Base-by-base conservation (phyloP, 1,140 invertebrate species). In the Eriocheir sinensis region DNA sequence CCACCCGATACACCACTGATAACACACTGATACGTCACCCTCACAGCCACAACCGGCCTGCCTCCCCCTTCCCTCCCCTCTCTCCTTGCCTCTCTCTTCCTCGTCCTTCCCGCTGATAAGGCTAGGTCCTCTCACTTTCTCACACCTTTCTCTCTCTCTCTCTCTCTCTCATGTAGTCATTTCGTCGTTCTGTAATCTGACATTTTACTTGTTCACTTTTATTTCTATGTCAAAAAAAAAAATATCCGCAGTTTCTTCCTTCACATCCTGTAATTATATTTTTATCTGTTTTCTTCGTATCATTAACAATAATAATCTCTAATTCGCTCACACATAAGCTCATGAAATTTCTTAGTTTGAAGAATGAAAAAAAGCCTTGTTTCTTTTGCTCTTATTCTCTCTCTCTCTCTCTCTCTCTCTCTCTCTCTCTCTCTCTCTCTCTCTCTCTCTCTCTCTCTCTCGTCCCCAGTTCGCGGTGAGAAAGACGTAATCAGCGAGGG, bases 1-100 rank as follows among this genome's bases (percentile, higher is more conserved):
- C 38, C 86, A 27, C 86, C 3, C 44, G 86, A 89, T 89, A 89
- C 34, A 40, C 86, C 34, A 21, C 40, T 89, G 86, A 89, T 89
- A 89, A 89, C 86, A 44, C 38, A 27, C 44, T 89, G 86, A 89
- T 89, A 89, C 86, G 86, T 89, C 86, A 89, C 86, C 86, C 38
- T 72, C 60, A 72, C 60, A 72, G 60, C 60, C 60, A 21, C 6
- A n/a, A 72, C 60, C 60, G 27, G 44, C 36, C 38, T 27, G 38
- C 30, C 86, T 89, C 86, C 30, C 12, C 40, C 86, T 27, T 32
- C 0, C 86, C 44, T 44, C 44, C 40, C 0, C 34, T 86, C 34
- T 86, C n/a, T 30, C 38, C 32, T 86, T 86, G 40, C 17, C 17
- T 85, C 2, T 36, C 3, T 15, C 80, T 36, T 81, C n/a, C n/a